phyloP scores from a whole-genome alignment of 2,888 invertebrate species.

The Synanthedon tipuliformis region DNA sequence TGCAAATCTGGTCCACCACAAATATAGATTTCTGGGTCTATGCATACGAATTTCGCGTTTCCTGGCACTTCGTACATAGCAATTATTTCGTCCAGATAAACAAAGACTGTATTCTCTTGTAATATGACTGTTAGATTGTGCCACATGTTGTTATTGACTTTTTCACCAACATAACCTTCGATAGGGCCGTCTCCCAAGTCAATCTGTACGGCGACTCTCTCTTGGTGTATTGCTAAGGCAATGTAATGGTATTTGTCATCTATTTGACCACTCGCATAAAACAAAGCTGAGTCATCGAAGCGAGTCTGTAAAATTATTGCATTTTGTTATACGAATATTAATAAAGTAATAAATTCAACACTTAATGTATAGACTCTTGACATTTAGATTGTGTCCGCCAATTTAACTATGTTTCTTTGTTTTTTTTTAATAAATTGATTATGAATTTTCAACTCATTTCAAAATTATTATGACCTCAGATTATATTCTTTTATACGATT shows the following conservation, averaged over 20 bases:
- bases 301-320: conserved; percentile 73
- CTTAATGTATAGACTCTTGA: neutral
- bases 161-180: conserved; percentile 74
- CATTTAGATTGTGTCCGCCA: neutral
- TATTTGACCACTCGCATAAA: conserved; percentile 93
- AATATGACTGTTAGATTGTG: conserved; percentile 91
- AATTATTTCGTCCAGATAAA: conserved; percentile 81
- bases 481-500: too few relatives aligned
- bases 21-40: conserved; percentile 94
- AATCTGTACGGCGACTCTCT: conserved; percentile 86
- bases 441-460: neutral
- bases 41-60: conserved; percentile 76
- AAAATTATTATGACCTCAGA: neutral
- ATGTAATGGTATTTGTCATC: conserved; percentile 90
- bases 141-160: conserved; percentile 83
- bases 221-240: conserved; percentile 86
- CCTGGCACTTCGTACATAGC: conserved; percentile 79
- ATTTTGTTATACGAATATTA: conserved; percentile 1
- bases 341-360: conserved; percentile 4
- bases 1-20: conserved; percentile 88
- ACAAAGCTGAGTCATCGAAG: conserved; percentile 90
- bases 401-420: neutral
- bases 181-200: conserved; percentile 87
- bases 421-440: neutral
- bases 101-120: conserved; percentile 76